These are phyloP conservation scores for Stenchaetothrips biformis DNA, from an alignment of 2,888 invertebrate genomes.

Conservation along the genomic window DNA sequence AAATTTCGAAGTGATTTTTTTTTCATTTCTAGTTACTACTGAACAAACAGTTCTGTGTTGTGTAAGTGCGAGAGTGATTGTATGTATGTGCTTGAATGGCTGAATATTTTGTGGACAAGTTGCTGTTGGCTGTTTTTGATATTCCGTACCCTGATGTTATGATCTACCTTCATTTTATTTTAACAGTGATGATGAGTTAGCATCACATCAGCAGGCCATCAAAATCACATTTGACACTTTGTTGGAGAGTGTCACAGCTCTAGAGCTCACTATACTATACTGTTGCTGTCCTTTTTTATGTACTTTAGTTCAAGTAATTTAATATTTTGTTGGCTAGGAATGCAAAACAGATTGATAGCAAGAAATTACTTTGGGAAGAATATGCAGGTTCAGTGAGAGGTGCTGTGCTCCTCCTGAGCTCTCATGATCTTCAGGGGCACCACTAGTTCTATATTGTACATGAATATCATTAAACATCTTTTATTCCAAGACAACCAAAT, in stretches of 20 bases:
- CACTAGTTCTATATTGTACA: slow-evolving; percentile 8
- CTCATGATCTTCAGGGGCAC: neutral
- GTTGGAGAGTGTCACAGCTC: neutral
- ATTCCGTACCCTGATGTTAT: neutral
- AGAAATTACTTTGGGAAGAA: neutral
- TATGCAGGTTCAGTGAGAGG: neutral
- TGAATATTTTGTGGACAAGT: neutral
- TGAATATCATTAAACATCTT: slow-evolving; percentile 19
- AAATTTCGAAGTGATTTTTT: neutral
- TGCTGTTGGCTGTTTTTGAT: slow-evolving; percentile 6
- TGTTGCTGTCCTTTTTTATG: neutral
- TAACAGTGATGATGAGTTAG: neutral
- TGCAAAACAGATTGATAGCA: neutral
- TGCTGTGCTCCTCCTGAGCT: neutral
- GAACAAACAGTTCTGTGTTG: slow-evolving; percentile 13
- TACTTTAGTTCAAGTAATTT: slow-evolving; percentile 15
- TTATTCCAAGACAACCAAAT: slow-evolving; percentile 21
- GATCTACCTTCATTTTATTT: neutral
- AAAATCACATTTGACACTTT: neutral
- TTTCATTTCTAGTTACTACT: neutral
- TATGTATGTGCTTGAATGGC: neutral
- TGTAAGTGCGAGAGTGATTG: neutral
- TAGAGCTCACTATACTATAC: neutral
- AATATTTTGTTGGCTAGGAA: slow-evolving; percentile 1
- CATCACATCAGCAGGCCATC: neutral